Percentiles rank a stretch among this genome's conserved stretches.
Conservation (phyloP, 1,140 invertebrate species). For the Wiebesia pumilae region DNA sequence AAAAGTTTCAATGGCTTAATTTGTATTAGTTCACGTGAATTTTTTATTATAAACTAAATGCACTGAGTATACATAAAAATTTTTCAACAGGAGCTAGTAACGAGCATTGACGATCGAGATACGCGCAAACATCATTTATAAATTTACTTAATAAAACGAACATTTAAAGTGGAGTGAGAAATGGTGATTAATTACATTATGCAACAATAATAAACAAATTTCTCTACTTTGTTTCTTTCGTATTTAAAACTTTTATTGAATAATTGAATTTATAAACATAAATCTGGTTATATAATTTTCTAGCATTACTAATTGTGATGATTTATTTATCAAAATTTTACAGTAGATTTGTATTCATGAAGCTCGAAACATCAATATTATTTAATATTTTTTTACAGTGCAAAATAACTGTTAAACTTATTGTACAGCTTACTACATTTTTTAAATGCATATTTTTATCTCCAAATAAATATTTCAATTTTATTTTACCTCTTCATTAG, state of each 20-base stretch:
- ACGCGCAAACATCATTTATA: neutral
- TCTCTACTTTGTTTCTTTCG: no score
- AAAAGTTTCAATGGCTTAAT: conserved; percentile 2
- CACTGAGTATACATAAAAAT: neutral
- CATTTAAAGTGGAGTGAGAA: neutral
- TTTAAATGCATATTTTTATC: neutral
- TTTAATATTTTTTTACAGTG: no score
- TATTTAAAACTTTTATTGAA: no score
- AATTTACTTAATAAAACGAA: neutral
- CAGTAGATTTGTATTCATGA: no score
- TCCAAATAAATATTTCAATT: neutral
- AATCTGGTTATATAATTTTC: no score
- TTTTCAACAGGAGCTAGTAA: neutral
- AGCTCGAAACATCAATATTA: no score
- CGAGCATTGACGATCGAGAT: neutral
- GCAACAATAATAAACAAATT: no score
- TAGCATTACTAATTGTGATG: no score
- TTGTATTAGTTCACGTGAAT: neutral
- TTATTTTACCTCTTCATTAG: neutral
- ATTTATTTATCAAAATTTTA: no score
- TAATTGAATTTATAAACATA: no score
- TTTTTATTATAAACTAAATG: neutral
- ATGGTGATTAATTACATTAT: neutral
- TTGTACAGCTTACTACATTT: no score
- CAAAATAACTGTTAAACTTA: no score